phyloP scores from a whole-genome alignment of 30 jellyfish, hydroid and myxozoan genomes.

The Hydra vulgaris region DNA sequence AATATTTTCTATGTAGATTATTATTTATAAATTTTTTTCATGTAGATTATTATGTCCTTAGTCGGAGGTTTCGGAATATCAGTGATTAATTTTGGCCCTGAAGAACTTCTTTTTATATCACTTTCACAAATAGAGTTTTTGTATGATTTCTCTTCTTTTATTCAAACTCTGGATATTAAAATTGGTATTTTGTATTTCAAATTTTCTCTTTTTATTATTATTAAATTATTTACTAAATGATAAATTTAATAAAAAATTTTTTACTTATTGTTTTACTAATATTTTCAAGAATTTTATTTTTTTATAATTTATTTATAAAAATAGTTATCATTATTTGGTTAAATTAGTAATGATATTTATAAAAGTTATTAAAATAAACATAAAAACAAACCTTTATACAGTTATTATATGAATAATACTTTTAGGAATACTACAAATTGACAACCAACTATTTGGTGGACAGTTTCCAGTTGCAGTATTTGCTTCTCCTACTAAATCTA shows the following conservation, averaged over 20 bases:
- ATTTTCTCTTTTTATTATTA: no score
- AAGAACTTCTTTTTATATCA: constrained; percentile 76
- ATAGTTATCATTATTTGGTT: no score
- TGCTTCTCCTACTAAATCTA: constrained; percentile 58
- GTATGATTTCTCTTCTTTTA: neutral
- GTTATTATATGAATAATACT: no score
- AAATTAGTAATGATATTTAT: no score
- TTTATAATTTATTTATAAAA: no score
- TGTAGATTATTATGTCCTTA: constrained; percentile 50
- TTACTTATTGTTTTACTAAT: no score
- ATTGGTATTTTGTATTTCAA: constrained; percentile 6
- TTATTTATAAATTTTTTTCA: no score
- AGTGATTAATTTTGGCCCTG: constrained; percentile 61
- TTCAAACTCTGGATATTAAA: constrained; percentile 4
- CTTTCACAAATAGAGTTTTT: constrained; percentile 45
- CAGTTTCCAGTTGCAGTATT: constrained; percentile 63
- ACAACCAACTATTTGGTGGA: constrained; percentile 79
- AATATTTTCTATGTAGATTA: neutral
- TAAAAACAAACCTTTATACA: no score
- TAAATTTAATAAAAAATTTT: no score
- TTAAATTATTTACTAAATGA: no score
- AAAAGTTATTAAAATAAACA: no score
- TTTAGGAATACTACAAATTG: constrained; percentile 38
- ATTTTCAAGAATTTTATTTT: no score
- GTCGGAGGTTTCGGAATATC: constrained; percentile 92